Conservation (phyloP, 2,113 vertebrate genomes). For the Apaloderma vittatum region DNA sequence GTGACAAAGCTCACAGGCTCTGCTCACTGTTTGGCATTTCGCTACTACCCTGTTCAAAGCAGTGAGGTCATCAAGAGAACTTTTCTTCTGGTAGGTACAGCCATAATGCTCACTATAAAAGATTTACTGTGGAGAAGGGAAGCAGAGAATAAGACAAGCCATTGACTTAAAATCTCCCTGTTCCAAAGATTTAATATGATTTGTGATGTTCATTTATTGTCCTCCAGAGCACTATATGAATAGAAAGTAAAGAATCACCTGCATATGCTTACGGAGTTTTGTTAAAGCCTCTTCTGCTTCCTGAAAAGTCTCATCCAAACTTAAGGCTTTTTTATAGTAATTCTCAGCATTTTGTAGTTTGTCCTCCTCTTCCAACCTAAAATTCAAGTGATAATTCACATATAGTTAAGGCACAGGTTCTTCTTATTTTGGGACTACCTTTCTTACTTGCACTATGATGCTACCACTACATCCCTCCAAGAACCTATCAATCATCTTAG, state of each 20-base stretch:
- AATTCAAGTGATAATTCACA: constrained; percentile 12
- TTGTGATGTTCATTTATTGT: not conserved
- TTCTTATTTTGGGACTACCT: not conserved
- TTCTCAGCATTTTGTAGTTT: constrained; percentile 93
- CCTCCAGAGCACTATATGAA: not conserved
- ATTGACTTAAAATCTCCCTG: not conserved
- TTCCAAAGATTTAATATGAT: not conserved
- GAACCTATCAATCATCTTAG: not conserved
- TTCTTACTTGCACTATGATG: not conserved
- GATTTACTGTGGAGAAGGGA: constrained; percentile 21
- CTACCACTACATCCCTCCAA: not conserved
- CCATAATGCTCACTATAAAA: constrained; percentile 61
- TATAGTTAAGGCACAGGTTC: not conserved
- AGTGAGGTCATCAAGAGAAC: not conserved
- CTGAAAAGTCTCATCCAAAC: constrained; percentile 88
- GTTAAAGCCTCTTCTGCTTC: constrained; percentile 92
- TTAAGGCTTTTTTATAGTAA: constrained; percentile 90
- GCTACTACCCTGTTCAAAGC: not conserved
- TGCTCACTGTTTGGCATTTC: not conserved
- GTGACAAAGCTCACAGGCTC: not conserved
- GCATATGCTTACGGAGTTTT: constrained; percentile 91
- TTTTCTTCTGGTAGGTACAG: constrained; percentile 59
- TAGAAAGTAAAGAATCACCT: constrained; percentile 95
- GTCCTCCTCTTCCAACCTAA: constrained; percentile 94
- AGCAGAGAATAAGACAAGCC: constrained; percentile 51